These are phyloP conservation scores for Gnathonemus echidnorhynchus DNA, from an alignment of 2,113 vertebrate species.

Conservation along the genomic window DNA sequence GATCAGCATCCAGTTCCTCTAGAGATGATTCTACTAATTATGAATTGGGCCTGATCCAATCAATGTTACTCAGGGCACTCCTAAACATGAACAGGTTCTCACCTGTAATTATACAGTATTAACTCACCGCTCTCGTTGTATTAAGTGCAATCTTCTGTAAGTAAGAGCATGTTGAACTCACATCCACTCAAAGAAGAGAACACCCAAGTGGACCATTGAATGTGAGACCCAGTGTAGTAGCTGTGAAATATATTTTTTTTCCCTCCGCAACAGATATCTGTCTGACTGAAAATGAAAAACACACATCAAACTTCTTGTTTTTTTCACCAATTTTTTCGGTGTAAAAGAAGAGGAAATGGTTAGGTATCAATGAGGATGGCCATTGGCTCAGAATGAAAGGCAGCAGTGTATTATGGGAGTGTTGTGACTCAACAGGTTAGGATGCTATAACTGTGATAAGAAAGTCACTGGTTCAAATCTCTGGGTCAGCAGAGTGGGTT, in stretches of 20 bases:
- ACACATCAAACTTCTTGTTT: background rate
- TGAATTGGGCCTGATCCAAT: background rate
- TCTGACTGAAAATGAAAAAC: background rate
- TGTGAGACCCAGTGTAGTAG: background rate
- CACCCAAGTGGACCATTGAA: background rate
- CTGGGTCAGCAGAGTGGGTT: background rate
- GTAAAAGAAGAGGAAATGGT: background rate
- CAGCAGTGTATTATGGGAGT: background rate
- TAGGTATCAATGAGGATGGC: background rate
- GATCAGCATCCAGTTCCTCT: background rate
- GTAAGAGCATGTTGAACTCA: background rate
- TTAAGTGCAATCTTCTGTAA: background rate
- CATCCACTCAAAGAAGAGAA: background rate
- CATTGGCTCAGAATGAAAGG: background rate
- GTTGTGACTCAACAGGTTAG: background rate
- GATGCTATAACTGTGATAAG: background rate
- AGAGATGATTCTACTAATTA: conserved; percentile 2
- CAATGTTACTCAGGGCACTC: background rate
- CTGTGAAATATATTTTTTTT: conserved; percentile 1
- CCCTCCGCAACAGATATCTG: background rate
- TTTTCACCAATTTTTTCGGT: background rate
- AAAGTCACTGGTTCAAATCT: background rate
- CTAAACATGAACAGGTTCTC: background rate
- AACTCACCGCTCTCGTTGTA: background rate
- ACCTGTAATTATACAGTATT: conserved; percentile 7